A percentile compares a stretch with the other conserved stretches of the same genome.
Evolutionary conservation across 2,888 invertebrate species (phyloP).

Genomic region (Resseliella maxima): DNA sequence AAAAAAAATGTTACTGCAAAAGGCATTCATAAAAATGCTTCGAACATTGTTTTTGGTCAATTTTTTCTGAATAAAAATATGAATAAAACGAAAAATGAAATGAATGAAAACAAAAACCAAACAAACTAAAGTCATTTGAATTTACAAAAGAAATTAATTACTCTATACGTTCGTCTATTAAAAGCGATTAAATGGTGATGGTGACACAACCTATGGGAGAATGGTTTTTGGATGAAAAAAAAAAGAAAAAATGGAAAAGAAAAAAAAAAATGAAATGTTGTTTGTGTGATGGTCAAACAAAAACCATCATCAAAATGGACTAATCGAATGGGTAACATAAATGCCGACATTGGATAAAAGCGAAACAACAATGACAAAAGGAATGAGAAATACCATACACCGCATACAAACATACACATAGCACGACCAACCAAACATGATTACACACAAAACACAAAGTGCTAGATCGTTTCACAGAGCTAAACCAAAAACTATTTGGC

Average conservation of each 20-base stretch:
- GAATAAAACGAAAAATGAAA: neutral
- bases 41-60: no score
- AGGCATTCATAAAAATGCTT: no score
- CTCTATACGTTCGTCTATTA: constrained; percentile 13
- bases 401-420: neutral
- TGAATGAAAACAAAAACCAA: neutral
- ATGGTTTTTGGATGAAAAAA: no score
- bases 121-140: neutral
- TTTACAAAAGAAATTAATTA: neutral
- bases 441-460: constrained; percentile 49
- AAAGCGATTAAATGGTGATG: constrained; percentile 31
- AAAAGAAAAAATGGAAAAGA: neutral
- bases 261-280: neutral
- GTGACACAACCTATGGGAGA: constrained; percentile 2
- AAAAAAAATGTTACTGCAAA: no score
- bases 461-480: neutral
- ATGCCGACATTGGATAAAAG: constrained; percentile 36
- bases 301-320: constrained; percentile 18
- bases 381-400: neutral
- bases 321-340: constrained; percentile 36
- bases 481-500: neutral
- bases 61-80: no score
- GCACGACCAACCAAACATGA: constrained; percentile 23
- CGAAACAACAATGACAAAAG: constrained; percentile 1
- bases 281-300: neutral